Conservation (phyloP, 2,113 vertebrate species). For the Calidris pugnax region DNA sequence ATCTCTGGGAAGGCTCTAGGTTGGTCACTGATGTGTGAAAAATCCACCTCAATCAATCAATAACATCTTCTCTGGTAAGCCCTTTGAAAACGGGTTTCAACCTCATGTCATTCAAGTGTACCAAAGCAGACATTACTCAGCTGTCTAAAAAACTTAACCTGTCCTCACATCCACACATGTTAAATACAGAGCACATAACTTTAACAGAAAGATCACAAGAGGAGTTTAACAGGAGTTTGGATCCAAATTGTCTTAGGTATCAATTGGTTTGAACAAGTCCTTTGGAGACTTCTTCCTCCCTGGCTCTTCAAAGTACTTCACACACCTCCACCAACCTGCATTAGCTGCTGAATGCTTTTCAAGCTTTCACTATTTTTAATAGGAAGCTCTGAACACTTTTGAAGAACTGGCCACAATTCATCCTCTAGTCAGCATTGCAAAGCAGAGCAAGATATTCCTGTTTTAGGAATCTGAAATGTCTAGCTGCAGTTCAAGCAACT, state of each 20-base stretch:
- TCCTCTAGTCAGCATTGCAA: constrained; percentile 7
- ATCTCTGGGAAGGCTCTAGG: not conserved
- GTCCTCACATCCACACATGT: not conserved
- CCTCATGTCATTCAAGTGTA: not conserved
- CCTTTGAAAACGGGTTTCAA: not conserved
- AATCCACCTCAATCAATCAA: not conserved
- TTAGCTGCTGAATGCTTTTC: not conserved
- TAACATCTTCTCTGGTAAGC: not conserved
- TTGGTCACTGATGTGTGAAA: not conserved
- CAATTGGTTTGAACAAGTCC: not conserved
- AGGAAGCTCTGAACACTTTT: not conserved
- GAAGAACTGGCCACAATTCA: not conserved
- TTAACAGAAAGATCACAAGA: rapidly evolving
- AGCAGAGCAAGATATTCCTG: constrained; percentile 46
- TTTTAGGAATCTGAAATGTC: not conserved
- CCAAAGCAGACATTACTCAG: not conserved
- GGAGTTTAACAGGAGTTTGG: not conserved
- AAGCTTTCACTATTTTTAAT: not conserved
- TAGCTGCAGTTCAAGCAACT: not conserved
- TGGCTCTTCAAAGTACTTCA: not conserved
- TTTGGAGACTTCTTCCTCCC: not conserved
- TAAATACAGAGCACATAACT: not conserved
- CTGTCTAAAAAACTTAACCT: not conserved
- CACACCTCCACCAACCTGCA: not conserved
- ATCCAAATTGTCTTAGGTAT: not conserved